Percentiles rank a stretch among this genome's conserved stretches.
phyloP scores from a whole-genome alignment of 2,113 vertebrate species.

The Ptilorrhoa leucosticta region DNA sequence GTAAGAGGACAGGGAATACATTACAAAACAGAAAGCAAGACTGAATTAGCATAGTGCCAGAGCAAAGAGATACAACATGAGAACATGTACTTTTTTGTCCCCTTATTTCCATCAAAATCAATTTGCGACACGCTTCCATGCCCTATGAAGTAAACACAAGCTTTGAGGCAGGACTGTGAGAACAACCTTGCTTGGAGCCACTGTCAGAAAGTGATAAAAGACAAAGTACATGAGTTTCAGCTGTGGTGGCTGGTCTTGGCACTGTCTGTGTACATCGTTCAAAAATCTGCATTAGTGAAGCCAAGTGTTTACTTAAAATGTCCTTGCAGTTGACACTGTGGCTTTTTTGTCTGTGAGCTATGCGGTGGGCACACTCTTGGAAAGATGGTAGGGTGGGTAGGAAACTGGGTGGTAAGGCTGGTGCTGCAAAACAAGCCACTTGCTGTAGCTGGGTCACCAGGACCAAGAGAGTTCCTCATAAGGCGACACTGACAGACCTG shows the following conservation, averaged over 20 bases:
- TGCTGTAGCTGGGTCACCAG: not conserved
- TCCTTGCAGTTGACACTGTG: not conserved
- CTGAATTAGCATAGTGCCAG: not conserved
- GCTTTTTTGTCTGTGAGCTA: not conserved
- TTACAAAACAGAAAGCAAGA: not conserved
- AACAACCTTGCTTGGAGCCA: not conserved
- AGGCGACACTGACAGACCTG: not conserved
- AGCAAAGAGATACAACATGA: not conserved
- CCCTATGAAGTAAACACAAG: not conserved
- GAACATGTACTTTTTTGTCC: not conserved
- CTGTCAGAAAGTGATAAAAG: not conserved
- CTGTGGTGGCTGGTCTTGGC: not conserved
- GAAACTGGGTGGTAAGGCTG: not conserved
- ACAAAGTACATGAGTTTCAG: not conserved
- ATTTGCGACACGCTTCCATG: not conserved
- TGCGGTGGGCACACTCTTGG: not conserved
- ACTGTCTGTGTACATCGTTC: accelerated
- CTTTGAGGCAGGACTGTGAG: not conserved
- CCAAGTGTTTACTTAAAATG: not conserved
- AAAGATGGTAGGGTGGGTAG: not conserved
- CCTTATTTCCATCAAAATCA: not conserved
- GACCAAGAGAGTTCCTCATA: not conserved
- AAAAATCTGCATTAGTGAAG: not conserved
- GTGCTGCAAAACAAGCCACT: not conserved
- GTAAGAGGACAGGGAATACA: not conserved